A percentile compares a stretch with the other conserved stretches of the same genome.
Evolutionary conservation across 2,888 invertebrate species (phyloP).

Genomic region (Leptinotarsa juncta): DNA sequence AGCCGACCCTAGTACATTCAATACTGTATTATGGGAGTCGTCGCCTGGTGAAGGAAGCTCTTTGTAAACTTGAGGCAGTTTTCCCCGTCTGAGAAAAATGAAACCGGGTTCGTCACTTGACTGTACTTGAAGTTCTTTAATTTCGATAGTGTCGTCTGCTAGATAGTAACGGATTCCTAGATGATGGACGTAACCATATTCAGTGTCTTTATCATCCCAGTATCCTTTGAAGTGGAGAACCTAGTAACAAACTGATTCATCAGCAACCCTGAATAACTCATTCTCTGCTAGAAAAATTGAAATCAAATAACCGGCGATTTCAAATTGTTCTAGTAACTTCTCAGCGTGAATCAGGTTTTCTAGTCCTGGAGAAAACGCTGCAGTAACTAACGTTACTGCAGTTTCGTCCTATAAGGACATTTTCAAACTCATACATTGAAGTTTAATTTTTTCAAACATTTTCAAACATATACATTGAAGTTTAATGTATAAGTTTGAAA

Average conservation of each 20-base stretch:
- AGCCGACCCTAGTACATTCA: slow-evolving; percentile 74
- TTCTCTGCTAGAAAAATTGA: no score
- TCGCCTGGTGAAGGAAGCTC: slow-evolving; percentile 67
- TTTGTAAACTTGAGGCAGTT: slow-evolving; percentile 78
- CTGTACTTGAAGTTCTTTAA: slow-evolving; percentile 77
- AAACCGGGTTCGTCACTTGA: slow-evolving; percentile 80
- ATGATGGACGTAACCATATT: slow-evolving; percentile 81
- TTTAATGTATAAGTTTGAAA: no score
- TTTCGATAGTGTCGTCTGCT: slow-evolving; percentile 89
- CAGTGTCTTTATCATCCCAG: slow-evolving; percentile 87
- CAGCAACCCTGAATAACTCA: background rate
- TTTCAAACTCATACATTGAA: no score
- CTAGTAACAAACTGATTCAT: slow-evolving; percentile 43
- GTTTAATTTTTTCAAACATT: no score
- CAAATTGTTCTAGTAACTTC: no score
- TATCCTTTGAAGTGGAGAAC: slow-evolving; percentile 84
- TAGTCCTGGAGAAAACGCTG: no score
- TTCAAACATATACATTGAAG: no score
- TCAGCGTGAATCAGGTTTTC: no score
- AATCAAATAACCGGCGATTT: no score
- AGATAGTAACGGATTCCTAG: slow-evolving; percentile 87
- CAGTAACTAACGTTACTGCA: no score
- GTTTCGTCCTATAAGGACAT: no score
- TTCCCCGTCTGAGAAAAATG: slow-evolving; percentile 80
- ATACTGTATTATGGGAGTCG: slow-evolving; percentile 67